phyloP scores from a whole-genome alignment of 2,113 vertebrate species.

The Mesembrinibis cayennensis region DNA sequence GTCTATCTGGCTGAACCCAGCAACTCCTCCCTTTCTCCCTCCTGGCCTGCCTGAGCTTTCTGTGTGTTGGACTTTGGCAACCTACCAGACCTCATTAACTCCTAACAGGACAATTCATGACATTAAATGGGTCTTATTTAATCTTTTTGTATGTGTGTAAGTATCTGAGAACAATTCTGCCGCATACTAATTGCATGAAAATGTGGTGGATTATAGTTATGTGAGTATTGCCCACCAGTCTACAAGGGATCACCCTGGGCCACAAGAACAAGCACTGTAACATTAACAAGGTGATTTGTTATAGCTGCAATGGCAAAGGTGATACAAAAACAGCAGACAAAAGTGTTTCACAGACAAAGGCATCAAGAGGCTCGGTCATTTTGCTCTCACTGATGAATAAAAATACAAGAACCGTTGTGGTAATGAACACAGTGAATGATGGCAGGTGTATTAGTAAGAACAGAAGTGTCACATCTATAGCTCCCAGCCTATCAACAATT shows the following conservation, averaged over 20 bases:
- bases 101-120: slow-evolving; percentile 50
- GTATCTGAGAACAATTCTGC: slow-evolving; percentile 33
- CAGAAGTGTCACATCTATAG: not conserved
- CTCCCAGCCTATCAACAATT: slow-evolving; percentile 20
- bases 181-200: slow-evolving; percentile 35
- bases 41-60: slow-evolving; percentile 51
- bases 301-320: slow-evolving; percentile 58
- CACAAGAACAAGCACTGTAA: slow-evolving; percentile 54
- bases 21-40: slow-evolving; percentile 64
- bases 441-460: slow-evolving; percentile 36
- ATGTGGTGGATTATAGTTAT: not conserved
- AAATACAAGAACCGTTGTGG: not conserved
- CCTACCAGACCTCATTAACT: slow-evolving; percentile 66
- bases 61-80: slow-evolving; percentile 42
- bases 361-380: slow-evolving; percentile 17
- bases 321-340: slow-evolving; percentile 63
- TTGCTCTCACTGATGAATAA: slow-evolving; percentile 54
- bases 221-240: slow-evolving; percentile 12
- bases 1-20: slow-evolving; percentile 77
- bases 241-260: slow-evolving; percentile 38
- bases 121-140: slow-evolving; percentile 28
- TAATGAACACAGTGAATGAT: slow-evolving; percentile 54
- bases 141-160: slow-evolving; percentile 40
- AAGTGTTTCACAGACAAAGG: slow-evolving; percentile 51
- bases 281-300: slow-evolving; percentile 69